Percentiles rank a stretch among this genome's conserved stretches.
Evolutionary conservation across 2,888 invertebrate species (phyloP).

Genomic region (Netelia inedita): DNA sequence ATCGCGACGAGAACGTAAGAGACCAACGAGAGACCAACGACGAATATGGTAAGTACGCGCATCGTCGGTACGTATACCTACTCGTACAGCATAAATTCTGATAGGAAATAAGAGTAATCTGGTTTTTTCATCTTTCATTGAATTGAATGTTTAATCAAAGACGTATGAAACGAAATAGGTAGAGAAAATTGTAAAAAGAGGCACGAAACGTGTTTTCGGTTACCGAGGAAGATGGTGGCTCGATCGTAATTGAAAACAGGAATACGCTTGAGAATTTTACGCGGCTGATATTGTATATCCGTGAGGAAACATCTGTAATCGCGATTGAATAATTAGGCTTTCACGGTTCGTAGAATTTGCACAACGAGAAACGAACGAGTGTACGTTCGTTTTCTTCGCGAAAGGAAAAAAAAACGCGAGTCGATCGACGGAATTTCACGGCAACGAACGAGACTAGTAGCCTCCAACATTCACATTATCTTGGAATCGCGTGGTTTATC

Average conservation of each 20-base stretch:
- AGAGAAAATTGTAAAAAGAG: background rate
- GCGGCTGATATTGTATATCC: constrained; percentile 3
- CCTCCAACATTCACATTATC: constrained; percentile 6
- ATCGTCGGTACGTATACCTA: background rate
- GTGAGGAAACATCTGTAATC: constrained; percentile 4
- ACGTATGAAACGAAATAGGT: background rate
- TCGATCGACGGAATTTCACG: constrained; percentile 42
- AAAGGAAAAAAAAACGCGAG: background rate
- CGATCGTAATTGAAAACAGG: constrained; percentile 55
- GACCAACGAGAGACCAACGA: constrained; percentile 74
- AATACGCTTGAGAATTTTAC: constrained; percentile 1
- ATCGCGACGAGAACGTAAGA: too few species aligned
- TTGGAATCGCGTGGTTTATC: constrained; percentile 2
- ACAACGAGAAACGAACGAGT: background rate
- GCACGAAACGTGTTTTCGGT: background rate
- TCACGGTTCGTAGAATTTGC: constrained; percentile 12
- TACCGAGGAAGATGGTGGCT: constrained; percentile 8
- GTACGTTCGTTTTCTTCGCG: constrained; percentile 20
- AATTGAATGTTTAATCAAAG: background rate
- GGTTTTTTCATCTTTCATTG: background rate
- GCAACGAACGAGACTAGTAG: constrained; percentile 9
- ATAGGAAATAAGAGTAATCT: background rate
- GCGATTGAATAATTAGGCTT: background rate
- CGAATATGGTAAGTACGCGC: too few species aligned
- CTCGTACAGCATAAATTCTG: background rate